phyloP scores from a whole-genome alignment of 2,888 invertebrate species.

The Corbicula japonica region DNA sequence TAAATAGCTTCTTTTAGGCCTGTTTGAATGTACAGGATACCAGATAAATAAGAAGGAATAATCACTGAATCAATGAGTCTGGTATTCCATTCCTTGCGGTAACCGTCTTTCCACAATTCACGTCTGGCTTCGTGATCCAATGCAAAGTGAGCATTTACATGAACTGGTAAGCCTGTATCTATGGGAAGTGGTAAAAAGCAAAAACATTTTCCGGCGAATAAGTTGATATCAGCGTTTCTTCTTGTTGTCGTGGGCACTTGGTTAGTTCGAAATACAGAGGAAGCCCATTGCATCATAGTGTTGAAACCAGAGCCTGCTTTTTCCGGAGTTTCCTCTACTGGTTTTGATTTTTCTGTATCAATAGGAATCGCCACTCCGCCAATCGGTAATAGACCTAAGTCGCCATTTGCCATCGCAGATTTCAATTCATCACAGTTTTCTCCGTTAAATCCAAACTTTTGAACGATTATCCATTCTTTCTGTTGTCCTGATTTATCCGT shows the following conservation, averaged over 20 bases:
- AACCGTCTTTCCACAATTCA: slow-evolving; percentile 60
- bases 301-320: too few species aligned
- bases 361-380: slow-evolving; percentile 74
- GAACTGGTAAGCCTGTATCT: slow-evolving; percentile 78
- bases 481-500: slow-evolving; percentile 10
- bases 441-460: slow-evolving; percentile 75
- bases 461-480: slow-evolving; percentile 74
- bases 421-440: too few species aligned
- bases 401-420: too few species aligned
- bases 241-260: too few species aligned
- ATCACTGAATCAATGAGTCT: slow-evolving; percentile 13
- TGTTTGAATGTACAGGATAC: background rate
- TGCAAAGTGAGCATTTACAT: slow-evolving; percentile 80
- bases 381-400: slow-evolving; percentile 74
- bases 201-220: slow-evolving; percentile 51
- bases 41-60: slow-evolving; percentile 13
- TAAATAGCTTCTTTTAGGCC: background rate
- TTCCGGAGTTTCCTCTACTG: too few species aligned
- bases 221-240: too few species aligned
- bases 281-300: too few species aligned
- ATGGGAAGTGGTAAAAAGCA: slow-evolving; percentile 81
- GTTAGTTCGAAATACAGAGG: too few species aligned
- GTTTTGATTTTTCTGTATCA: too few species aligned
- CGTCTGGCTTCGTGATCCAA: slow-evolving; percentile 72
- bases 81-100: slow-evolving; percentile 28